phyloP scores from a whole-genome alignment of 2,888 invertebrate species.

The Nineta flava region DNA sequence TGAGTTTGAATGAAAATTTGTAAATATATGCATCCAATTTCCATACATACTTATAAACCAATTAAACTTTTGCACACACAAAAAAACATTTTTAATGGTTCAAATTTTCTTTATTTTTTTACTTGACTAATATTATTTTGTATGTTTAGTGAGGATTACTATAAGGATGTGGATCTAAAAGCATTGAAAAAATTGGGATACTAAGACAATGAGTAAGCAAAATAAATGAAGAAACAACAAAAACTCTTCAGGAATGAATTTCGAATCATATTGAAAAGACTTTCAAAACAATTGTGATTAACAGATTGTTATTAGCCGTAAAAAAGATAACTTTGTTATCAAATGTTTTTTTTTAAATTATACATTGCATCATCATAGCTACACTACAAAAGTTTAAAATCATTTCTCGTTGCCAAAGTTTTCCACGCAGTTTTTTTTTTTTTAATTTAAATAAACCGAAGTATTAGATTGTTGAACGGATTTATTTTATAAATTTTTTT shows the following conservation, averaged over 20 bases:
- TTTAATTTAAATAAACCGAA: not conserved
- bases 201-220: not conserved
- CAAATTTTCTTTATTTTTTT: conserved; percentile 4
- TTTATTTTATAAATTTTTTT: not conserved
- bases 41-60: not conserved
- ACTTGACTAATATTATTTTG: conserved; percentile 10
- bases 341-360: no score
- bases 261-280: no score
- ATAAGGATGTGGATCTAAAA: conserved; percentile 80
- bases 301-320: no score
- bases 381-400: no score
- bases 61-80: no score
- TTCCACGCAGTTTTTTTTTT: not conserved
- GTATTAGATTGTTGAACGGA: no score
- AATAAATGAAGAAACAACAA: not conserved
- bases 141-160: conserved; percentile 70
- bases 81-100: not conserved
- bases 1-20: no score
- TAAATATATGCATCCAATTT: no score
- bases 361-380: no score
- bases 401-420: not conserved
- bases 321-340: no score
- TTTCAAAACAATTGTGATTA: no score
- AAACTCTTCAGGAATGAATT: no score
- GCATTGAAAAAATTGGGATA: conserved; percentile 70